Conservation (phyloP, 2,113 vertebrate genomes). For the Sorex araneus region DNA sequence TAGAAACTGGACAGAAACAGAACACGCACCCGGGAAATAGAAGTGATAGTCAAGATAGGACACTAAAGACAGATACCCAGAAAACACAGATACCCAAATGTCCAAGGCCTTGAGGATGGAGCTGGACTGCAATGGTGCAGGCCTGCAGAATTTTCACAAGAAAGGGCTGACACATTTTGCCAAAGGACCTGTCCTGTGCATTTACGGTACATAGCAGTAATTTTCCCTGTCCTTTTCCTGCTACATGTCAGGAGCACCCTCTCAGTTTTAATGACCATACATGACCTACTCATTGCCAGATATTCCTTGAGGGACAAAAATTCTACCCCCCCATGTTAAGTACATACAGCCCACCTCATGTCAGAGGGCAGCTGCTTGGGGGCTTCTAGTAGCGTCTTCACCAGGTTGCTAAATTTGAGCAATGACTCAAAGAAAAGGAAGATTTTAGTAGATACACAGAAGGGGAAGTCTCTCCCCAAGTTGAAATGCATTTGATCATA, state of each 20-base stretch:
- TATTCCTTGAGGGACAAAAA: not conserved
- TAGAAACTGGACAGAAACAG: not conserved
- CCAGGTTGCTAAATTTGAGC: not conserved
- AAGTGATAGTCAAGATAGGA: too few species aligned
- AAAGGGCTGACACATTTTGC: not conserved
- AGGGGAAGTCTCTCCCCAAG: not conserved
- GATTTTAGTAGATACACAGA: not conserved
- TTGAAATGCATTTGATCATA: slow-evolving; percentile 37
- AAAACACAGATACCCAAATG: not conserved
- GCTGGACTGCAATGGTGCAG: not conserved
- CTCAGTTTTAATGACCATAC: not conserved
- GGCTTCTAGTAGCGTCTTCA: not conserved
- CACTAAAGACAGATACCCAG: not conserved
- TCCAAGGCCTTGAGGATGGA: not conserved
- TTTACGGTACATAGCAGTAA: not conserved
- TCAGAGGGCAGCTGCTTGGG: not conserved
- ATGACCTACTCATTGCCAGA: not conserved
- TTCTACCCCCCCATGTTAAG: too few species aligned
- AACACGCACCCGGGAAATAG: too few species aligned
- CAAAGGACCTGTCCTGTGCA: not conserved
- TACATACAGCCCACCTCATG: not conserved
- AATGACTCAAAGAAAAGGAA: not conserved
- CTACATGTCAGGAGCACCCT: not conserved
- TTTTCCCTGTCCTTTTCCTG: not conserved
- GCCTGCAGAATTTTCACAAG: not conserved